phyloP scores from a whole-genome alignment of 2,888 invertebrate species.

The Agriopis marginaria region DNA sequence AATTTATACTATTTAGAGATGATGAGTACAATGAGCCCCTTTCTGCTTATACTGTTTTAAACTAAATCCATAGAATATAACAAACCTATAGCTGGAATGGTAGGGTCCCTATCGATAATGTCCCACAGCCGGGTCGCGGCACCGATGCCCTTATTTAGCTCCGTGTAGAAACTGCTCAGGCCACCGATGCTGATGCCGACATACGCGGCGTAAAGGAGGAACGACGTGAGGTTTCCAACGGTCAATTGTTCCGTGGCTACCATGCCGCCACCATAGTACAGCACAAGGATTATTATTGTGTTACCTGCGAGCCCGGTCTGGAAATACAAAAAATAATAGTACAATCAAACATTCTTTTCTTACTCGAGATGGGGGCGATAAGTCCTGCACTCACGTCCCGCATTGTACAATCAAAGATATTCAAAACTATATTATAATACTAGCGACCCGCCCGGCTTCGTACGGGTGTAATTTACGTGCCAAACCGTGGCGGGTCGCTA shows the following conservation, averaged over 20 bases:
- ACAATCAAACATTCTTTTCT: too few species aligned
- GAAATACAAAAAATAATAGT: constrained; percentile 41
- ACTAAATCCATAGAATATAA: constrained; percentile 4
- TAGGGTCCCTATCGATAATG: constrained; percentile 92
- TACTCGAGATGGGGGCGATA: too few species aligned
- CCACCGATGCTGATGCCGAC: constrained; percentile 96
- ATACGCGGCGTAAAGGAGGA: constrained; percentile 97
- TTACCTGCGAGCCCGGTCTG: constrained; percentile 96
- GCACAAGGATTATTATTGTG: constrained; percentile 94
- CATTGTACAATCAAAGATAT: too few species aligned
- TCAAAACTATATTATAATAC: too few species aligned
- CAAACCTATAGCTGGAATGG: constrained; percentile 90
- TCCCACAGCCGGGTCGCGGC: constrained; percentile 96
- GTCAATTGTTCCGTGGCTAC: constrained; percentile 92
- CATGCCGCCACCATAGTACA: constrained; percentile 97
- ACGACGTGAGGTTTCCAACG: constrained; percentile 96
- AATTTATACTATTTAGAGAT: too few species aligned
- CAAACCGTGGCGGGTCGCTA: too few species aligned
- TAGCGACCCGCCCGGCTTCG: too few species aligned
- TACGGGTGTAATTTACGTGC: too few species aligned
- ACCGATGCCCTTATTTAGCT: constrained; percentile 96
- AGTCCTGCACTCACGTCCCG: too few species aligned
- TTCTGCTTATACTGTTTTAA: too few species aligned
- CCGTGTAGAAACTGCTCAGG: constrained; percentile 96
- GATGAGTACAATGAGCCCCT: too few species aligned